Percentiles rank a stretch among this genome's conserved stretches.
Evolutionary conservation across 2,797 vertebrate species (phyloP).

Genomic region (Sternotherus odoratus): DNA sequence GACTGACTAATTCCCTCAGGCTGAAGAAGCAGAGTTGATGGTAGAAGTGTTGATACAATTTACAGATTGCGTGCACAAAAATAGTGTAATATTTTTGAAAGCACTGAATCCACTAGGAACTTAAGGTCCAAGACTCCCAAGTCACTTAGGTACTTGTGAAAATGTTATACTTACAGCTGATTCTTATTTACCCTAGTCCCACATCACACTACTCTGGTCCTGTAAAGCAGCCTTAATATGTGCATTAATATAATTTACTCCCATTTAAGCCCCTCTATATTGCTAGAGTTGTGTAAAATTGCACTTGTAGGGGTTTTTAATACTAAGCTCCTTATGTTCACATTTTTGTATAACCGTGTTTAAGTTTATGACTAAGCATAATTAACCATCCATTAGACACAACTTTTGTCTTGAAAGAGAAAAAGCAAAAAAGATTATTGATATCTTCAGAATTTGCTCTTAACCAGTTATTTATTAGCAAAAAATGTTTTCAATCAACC

Average conservation of each 20-base stretch:
- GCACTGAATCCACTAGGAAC: neutral
- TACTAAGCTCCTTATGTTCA: neutral
- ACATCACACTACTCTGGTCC: neutral
- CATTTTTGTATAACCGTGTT: neutral
- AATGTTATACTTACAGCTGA: neutral
- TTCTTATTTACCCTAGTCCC: neutral
- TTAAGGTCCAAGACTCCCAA: neutral
- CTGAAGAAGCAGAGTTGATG: neutral
- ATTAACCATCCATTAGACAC: neutral
- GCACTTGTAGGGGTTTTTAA: neutral
- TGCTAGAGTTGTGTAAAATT: neutral
- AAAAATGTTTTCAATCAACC: neutral
- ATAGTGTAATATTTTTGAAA: neutral
- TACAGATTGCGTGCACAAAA: neutral
- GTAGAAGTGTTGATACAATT: neutral
- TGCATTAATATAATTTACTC: neutral
- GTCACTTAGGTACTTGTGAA: neutral
- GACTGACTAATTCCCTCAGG: neutral
- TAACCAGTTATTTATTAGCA: neutral
- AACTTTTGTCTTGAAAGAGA: neutral
- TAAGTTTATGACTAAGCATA: neutral
- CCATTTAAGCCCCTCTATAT: neutral
- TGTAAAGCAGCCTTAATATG: neutral
- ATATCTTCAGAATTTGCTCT: neutral
- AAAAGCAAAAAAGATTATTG: neutral